Conservation (phyloP, 2,888 invertebrate genomes). For the Sminthurinus aureus region DNA sequence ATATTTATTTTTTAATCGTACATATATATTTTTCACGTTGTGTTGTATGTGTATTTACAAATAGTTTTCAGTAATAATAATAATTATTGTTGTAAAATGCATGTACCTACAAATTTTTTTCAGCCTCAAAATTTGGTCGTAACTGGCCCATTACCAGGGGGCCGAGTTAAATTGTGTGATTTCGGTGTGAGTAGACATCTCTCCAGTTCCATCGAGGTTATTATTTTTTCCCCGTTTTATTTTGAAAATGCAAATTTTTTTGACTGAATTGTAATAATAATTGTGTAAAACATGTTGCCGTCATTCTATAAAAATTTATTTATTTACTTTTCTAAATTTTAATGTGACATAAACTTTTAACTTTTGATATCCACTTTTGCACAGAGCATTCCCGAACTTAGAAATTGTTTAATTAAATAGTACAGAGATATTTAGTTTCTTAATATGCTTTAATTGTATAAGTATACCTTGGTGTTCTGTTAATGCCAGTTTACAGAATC, state of each 20-base stretch:
- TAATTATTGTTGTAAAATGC: not conserved
- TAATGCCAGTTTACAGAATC: no score
- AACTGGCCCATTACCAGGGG: slow-evolving; percentile 76
- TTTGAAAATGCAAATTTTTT: slow-evolving; percentile 4
- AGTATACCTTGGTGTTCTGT: no score
- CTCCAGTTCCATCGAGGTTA: slow-evolving; percentile 86
- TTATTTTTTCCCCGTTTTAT: slow-evolving; percentile 1
- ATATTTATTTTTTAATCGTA: no score
- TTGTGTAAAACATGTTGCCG: not conserved
- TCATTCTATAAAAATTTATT: not conserved
- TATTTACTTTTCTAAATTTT: no score
- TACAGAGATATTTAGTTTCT: no score
- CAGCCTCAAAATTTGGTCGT: slow-evolving; percentile 95
- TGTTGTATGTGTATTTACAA: no score
- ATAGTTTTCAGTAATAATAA: not conserved
- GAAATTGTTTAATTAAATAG: no score
- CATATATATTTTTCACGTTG: no score
- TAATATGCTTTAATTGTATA: no score
- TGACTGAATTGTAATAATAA: slow-evolving; percentile 27
- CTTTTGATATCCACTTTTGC: no score
- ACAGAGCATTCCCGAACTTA: no score
- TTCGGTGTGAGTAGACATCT: slow-evolving; percentile 93
- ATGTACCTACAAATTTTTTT: slow-evolving; percentile 25
- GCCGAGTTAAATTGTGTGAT: slow-evolving; percentile 89
- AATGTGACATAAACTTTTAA: no score